Evolutionary conservation across 2,113 vertebrate species (phyloP).

Genomic region (Syrrhaptes paradoxus): DNA sequence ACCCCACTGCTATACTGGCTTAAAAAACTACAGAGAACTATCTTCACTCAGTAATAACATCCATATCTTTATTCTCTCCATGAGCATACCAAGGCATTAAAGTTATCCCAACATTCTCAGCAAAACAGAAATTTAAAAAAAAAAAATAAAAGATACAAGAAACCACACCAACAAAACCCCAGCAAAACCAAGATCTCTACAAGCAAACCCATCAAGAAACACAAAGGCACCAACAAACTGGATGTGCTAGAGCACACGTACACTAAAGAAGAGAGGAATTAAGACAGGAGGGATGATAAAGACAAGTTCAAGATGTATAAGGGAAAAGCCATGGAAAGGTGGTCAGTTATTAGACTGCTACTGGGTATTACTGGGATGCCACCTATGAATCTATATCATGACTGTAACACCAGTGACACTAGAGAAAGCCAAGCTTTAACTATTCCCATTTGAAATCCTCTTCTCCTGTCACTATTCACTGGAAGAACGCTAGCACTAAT

Average conservation of each 20-base stretch:
- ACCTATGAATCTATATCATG: neutral
- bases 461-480: neutral
- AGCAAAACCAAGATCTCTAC: neutral
- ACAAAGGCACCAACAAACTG: neutral
- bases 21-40: neutral
- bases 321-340: neutral
- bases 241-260: neutral
- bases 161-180: neutral
- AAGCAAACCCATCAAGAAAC: neutral
- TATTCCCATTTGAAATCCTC: neutral
- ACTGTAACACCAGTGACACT: neutral
- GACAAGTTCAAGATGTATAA: neutral
- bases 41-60: neutral
- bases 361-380: neutral
- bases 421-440: neutral
- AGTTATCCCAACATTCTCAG: neutral
- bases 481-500: neutral
- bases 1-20: neutral
- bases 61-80: neutral
- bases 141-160: neutral
- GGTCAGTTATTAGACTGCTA: neutral
- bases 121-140: neutral
- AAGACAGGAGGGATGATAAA: neutral
- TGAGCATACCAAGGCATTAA: neutral
- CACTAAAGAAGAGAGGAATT: neutral